These are phyloP conservation scores for Erpornis zantholeuca DNA, from an alignment of 2,113 vertebrate genomes.

Conservation along the genomic window DNA sequence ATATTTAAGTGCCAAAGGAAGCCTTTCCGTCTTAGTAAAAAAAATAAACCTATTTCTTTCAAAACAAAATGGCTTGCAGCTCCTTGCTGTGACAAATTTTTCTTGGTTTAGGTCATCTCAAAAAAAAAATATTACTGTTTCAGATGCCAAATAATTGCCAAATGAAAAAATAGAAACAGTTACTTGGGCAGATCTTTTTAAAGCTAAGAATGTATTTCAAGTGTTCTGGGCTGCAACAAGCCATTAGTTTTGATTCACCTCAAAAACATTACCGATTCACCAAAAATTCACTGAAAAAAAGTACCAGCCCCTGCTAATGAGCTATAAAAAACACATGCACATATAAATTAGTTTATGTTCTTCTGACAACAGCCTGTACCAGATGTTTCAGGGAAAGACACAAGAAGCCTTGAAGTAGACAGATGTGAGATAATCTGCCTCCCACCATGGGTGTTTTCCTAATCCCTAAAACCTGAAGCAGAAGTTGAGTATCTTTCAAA, in stretches of 20 bases:
- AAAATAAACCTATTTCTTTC: background rate
- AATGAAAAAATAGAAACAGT: background rate
- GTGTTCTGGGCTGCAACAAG: background rate
- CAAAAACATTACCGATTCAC: background rate
- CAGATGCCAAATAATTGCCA: background rate
- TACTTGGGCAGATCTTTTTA: background rate
- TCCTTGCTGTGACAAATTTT: background rate
- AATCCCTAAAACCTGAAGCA: slow-evolving; percentile 49
- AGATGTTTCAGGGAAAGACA: slow-evolving; percentile 35
- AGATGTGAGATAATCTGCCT: slow-evolving; percentile 54
- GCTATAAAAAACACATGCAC: background rate
- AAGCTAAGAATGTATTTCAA: background rate
- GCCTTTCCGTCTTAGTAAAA: background rate
- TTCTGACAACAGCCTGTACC: slow-evolving; percentile 12
- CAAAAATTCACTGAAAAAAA: background rate
- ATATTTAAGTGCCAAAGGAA: background rate
- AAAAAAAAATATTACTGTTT: background rate
- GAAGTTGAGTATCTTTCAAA: background rate
- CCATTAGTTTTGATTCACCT: background rate
- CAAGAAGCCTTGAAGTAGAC: slow-evolving; percentile 10
- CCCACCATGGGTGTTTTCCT: slow-evolving; percentile 21
- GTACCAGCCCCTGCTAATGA: background rate
- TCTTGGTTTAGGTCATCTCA: background rate
- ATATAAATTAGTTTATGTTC: slow-evolving; percentile 23
- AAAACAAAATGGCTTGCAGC: background rate